Evolutionary conservation across 2,113 vertebrate species (phyloP), one percentile per base, ranked within the genome.

Genomic region (Progne subis): DNA sequence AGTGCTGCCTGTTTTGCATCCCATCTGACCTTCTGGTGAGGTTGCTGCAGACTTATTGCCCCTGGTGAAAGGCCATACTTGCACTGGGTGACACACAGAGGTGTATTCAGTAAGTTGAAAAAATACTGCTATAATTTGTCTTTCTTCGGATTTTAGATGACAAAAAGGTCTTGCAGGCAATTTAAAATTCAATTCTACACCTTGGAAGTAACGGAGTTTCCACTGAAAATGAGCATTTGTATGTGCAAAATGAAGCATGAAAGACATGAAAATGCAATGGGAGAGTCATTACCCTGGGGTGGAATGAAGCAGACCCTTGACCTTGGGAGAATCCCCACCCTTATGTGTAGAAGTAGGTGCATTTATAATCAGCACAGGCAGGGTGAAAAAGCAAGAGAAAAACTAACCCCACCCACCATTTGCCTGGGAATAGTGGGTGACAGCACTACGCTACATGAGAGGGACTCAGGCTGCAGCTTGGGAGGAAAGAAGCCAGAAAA

Each of bases 251-350:
- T 10, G 8, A 88, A 89, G 32, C 29, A 65, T 31, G 28, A 55
- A 87, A 79, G 29, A 32, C 11, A 14, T 65, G 67, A 85, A 80
- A 86, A 90, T 2, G 1, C 43, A 74, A 23, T 8, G 8, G 29
- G 10, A 0, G 0, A 57, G 25, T 12, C 47, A 61, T 37, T 79
- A 50, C 31, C 32, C 24, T 44, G 5, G 6, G 5, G 32, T 20
- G 29, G 23, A 59, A 80, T 1, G 3, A 80, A 70, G 49, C 14
- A 52, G 87, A 80, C 13, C 21, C 6, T 16, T 69, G 37, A 86
- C 37, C n/a, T 3, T 28, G 15, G 31, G 59, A 72, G 7, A 57
- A 0, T 0, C 8, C 55, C 8, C 23, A 47, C 14, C 11, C 5
- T 23, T 76, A 7, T 0, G 0, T 15, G 12, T 60, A 34, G 34